Evolutionary conservation across 2,888 invertebrate genomes (phyloP), one percentile per base, ranked within the genome.

Genomic region (Sacculina carcini): DNA sequence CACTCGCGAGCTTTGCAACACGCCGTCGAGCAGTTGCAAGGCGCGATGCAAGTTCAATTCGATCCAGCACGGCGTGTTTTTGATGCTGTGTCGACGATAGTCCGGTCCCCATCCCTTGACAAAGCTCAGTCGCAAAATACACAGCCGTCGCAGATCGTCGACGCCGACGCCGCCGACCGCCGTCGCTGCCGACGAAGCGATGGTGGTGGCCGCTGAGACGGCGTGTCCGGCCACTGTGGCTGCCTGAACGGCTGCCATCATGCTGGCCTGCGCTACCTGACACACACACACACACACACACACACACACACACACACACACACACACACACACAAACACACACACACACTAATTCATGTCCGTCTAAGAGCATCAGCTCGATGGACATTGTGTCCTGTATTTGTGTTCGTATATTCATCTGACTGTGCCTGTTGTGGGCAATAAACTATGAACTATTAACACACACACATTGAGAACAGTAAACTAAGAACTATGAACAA

Each of bases 41-140:
- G 98, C 90, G 63, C 90, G 77, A 67, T 92, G 89, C 55, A 94
- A 70, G 65, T 94, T 90, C 53, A 89, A 72, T 68, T 89, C 87
- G 57, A 89, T 83, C 89, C 89, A 89, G 68, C 89, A 89, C 0
- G 98, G 98, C 5, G 96, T 98, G 68, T 98, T 94, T 67, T 98
- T 99, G 64, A 98, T 96, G 57, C 84, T 86, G 63, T 84, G 81
- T 56, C 96, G 73, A 16, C 87, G 90, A 70, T 98, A 99, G 70
- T 94, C 90, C 3, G 90, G 90, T 50, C 96, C 98, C 98, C 98
- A 99, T 58, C 98, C 98, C 71, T 98, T 99, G n/a, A 99, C 98
- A 67, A 98, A 99, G 65, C 92, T 94, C 60, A 99, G 72, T 51
- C 96, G 77, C 59, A 98, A 74, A 64, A 98, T 94, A 67, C 96